These are phyloP conservation scores for Calcarius ornatus DNA, from an alignment of 2,113 vertebrate species.

Conservation along the genomic window DNA sequence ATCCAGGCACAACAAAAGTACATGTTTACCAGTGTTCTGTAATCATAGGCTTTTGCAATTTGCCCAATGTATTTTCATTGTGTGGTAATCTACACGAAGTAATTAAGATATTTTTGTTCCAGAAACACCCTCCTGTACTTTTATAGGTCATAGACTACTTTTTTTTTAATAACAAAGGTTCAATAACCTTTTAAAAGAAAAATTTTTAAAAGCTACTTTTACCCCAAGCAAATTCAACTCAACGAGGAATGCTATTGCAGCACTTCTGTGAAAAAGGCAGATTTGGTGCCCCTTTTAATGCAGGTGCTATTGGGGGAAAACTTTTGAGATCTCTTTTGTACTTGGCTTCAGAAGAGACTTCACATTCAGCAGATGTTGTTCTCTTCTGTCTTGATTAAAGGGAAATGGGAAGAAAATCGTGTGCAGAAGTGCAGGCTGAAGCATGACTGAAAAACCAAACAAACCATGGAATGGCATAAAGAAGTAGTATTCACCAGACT, in stretches of 20 bases:
- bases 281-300: neutral
- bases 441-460: neutral
- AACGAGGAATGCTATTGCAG: neutral
- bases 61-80: neutral
- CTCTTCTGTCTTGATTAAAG: neutral
- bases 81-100: neutral
- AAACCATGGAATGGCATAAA: neutral
- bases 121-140: neutral
- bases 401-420: neutral
- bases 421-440: neutral
- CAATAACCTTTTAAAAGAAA: neutral
- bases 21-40: neutral
- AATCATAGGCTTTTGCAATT: neutral
- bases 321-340: neutral
- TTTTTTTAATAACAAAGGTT: neutral
- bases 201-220: neutral
- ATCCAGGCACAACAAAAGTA: neutral
- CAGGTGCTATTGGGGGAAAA: neutral
- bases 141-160: neutral
- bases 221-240: neutral
- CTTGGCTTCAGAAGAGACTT: neutral
- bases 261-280: neutral
- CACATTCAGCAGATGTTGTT: neutral
- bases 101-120: neutral
- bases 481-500: neutral